A percentile compares a stretch with the other conserved stretches of the same genome.
phyloP scores from a whole-genome alignment of 2,888 invertebrate genomes.

The Mongoloraphidia duomilia region DNA sequence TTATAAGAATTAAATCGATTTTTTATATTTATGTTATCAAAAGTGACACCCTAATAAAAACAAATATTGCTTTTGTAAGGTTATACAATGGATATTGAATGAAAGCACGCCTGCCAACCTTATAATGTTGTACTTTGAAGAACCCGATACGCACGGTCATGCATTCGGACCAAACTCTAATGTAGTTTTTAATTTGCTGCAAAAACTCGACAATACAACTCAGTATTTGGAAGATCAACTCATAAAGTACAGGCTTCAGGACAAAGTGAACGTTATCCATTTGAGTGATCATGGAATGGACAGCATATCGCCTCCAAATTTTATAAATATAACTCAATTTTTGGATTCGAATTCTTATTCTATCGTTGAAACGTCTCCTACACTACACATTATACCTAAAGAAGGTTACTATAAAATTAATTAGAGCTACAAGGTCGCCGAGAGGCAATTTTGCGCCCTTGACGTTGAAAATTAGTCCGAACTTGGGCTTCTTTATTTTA shows the following conservation, averaged over 20 bases:
- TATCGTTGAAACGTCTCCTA: conserved; percentile 38
- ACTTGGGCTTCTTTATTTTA: too few relatives aligned
- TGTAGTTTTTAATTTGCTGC: conserved; percentile 26
- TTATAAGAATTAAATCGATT: not conserved
- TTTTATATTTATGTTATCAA: not conserved
- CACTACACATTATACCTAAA: conserved; percentile 43
- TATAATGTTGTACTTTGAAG: conserved; percentile 51
- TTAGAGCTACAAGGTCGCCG: too few relatives aligned
- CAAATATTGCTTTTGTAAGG: conserved; percentile 20
- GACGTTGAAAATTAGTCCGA: too few relatives aligned
- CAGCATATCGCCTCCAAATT: conserved; percentile 33
- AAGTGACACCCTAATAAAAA: not conserved
- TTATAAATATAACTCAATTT: conserved; percentile 40
- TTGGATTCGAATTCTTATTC: conserved; percentile 33
- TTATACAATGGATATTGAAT: conserved; percentile 43
- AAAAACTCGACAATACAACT: conserved; percentile 36
- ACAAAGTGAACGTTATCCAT: conserved; percentile 47
- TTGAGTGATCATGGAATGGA: conserved; percentile 63
- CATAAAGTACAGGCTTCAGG: conserved; percentile 30
- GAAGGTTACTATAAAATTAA: conserved; percentile 26
- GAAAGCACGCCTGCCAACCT: conserved; percentile 47
- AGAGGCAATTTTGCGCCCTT: too few relatives aligned
- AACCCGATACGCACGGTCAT: conserved; percentile 54
- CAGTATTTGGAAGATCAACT: conserved; percentile 41
- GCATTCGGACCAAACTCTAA: conserved; percentile 37